Percentiles rank a stretch among this genome's conserved stretches.
These are phyloP conservation scores for Oryzias woworae DNA, from an alignment of 2,113 vertebrate genomes.

Conservation along the genomic window DNA sequence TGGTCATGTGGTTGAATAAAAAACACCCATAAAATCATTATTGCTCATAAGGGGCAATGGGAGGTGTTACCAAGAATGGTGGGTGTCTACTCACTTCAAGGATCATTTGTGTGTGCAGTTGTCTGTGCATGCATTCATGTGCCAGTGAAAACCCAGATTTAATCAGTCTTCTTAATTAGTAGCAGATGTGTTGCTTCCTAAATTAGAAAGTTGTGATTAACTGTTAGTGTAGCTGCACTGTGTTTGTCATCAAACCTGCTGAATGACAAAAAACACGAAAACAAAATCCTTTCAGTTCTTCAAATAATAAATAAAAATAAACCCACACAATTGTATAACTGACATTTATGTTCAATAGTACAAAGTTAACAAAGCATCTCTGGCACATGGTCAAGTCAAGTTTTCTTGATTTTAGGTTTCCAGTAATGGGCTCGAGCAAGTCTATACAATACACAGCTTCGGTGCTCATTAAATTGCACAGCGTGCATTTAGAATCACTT, in stretches of 20 bases:
- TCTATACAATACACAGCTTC: neutral
- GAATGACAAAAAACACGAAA: conserved; percentile 2
- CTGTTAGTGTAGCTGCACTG: conserved; percentile 39
- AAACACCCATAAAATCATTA: no score
- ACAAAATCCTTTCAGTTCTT: conserved; percentile 21
- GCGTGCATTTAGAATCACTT: neutral
- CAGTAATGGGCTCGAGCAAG: neutral
- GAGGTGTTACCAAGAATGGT: neutral
- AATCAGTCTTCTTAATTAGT: conserved; percentile 64
- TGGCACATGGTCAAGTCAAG: neutral
- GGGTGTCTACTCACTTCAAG: conserved; percentile 11
- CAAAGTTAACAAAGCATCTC: neutral
- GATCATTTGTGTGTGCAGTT: neutral
- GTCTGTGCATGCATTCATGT: neutral
- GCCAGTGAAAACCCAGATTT: conserved; percentile 44
- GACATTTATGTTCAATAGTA: no score
- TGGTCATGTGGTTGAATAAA: no score
- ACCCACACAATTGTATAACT: no score
- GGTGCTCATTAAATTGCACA: neutral
- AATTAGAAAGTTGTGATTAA: conserved; percentile 67
- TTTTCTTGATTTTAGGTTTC: neutral
- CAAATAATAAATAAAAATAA: neutral
- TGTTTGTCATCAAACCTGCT: neutral
- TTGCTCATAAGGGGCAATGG: no score
- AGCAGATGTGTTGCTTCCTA: conserved; percentile 60